Evolutionary conservation across 2,113 vertebrate species (phyloP).

Genomic region (Eudyptes chrysolophus): DNA sequence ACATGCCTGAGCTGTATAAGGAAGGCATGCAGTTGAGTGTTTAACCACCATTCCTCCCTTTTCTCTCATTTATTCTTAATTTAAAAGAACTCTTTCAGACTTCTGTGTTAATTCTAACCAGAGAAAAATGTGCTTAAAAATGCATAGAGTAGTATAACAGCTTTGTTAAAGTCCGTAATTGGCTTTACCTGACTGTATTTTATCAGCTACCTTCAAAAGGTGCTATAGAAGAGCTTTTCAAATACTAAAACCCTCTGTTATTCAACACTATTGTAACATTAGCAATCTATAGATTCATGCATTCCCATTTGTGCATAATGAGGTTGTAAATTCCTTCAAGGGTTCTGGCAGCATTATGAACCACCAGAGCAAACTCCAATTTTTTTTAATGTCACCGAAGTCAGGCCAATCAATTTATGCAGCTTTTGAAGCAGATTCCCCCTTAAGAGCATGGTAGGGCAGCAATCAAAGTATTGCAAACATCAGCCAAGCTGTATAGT

Average conservation of each 20-base stretch:
- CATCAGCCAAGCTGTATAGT: not conserved
- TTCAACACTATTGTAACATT: conserved; percentile 48
- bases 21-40: not conserved
- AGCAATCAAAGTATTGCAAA: not conserved
- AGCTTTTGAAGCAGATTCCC: not conserved
- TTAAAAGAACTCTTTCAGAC: not conserved
- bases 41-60: not conserved
- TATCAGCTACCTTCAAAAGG: conserved; percentile 34
- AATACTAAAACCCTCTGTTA: conserved; percentile 50
- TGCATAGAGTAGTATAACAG: not conserved
- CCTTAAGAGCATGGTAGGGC: not conserved
- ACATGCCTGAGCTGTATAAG: not conserved
- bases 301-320: conserved; percentile 50
- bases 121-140: conserved; percentile 23
- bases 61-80: not conserved
- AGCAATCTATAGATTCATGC: conserved; percentile 49
- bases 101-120: not conserved
- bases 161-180: conserved; percentile 33
- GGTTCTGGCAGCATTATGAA: conserved; percentile 54
- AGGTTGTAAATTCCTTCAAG: conserved; percentile 66
- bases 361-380: conserved; percentile 5
- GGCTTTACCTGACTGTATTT: conserved; percentile 54
- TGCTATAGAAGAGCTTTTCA: conserved; percentile 59
- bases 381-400: conserved; percentile 53
- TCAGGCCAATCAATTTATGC: conserved; percentile 42